A percentile compares a stretch with the other conserved stretches of the same genome.
Conservation (phyloP, 2,888 invertebrate species). For the Prosopocoilus inquinatus region DNA sequence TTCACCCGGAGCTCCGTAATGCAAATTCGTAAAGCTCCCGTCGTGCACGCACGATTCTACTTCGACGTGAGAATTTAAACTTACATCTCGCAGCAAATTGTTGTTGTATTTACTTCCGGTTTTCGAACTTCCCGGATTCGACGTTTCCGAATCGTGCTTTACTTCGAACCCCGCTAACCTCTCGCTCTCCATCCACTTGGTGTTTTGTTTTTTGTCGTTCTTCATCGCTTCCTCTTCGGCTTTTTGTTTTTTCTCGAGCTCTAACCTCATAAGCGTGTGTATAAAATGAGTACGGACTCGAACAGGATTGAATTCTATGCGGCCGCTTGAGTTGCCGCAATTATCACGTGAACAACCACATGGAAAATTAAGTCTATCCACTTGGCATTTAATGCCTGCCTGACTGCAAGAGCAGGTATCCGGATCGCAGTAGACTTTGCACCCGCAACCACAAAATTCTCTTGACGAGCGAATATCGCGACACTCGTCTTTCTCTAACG, state of each 20-base stretch:
- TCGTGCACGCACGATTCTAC: conserved; percentile 65
- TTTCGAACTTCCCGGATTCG: conserved; percentile 14
- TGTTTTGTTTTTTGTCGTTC: conserved; percentile 46
- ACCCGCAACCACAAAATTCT: conserved; percentile 91
- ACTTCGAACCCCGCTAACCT: conserved; percentile 40
- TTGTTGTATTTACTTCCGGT: conserved; percentile 41
- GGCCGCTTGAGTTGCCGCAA: conserved; percentile 87
- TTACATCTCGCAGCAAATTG: conserved; percentile 56
- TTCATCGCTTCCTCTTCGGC: conserved; percentile 53
- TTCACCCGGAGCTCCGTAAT: conserved; percentile 59
- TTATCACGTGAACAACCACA: conserved; percentile 95
- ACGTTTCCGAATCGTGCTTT: conserved; percentile 30
- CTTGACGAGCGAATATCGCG: conserved; percentile 86
- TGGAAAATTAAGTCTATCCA: conserved; percentile 93
- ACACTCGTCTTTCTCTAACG: conserved; percentile 91
- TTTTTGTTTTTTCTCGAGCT: conserved; percentile 79
- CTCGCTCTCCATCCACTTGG: conserved; percentile 54
- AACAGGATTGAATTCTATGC: conserved; percentile 95
- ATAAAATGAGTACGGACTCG: conserved; percentile 96
- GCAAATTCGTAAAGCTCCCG: conserved; percentile 67
- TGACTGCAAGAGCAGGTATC: conserved; percentile 93
- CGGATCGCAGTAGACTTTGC: conserved; percentile 92
- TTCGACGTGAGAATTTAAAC: conserved; percentile 57
- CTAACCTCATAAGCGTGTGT: conserved; percentile 91
- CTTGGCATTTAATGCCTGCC: conserved; percentile 96